These are phyloP conservation scores for Kuschelorhynchus macadamiae DNA, from an alignment of 2,888 invertebrate species.

Conservation along the genomic window DNA sequence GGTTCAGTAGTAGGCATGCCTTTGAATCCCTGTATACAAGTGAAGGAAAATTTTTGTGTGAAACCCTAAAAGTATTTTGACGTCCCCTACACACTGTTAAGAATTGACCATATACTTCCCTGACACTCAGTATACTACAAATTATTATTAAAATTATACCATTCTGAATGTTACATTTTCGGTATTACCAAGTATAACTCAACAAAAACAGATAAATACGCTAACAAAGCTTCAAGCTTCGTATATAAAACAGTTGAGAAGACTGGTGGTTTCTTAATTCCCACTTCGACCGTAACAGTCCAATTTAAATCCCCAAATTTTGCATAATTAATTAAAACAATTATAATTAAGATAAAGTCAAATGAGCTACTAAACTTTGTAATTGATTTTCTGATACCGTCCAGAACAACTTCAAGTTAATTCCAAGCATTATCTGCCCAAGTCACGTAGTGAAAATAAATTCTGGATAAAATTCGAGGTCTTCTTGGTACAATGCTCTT, in stretches of 20 bases:
- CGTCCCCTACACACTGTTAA: too few species aligned
- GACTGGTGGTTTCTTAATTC: constrained; percentile 5
- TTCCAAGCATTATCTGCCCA: constrained; percentile 33
- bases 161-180: too few species aligned
- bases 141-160: too few species aligned
- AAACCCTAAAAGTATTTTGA: too few species aligned
- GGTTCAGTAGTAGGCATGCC: too few species aligned
- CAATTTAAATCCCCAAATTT: constrained; percentile 41
- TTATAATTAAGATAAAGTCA: constrained; percentile 48
- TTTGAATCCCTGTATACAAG: too few species aligned
- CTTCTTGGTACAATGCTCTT: constrained; percentile 30
- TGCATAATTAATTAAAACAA: constrained; percentile 39
- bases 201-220: not conserved
- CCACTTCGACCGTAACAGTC: constrained; percentile 15
- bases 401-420: constrained; percentile 34
- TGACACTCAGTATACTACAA: too few species aligned
- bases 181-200: not conserved
- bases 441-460: constrained; percentile 50
- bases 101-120: too few species aligned
- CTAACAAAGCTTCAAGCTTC: not conserved
- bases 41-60: too few species aligned
- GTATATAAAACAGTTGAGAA: not conserved
- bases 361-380: constrained; percentile 48
- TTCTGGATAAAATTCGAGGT: constrained; percentile 46
- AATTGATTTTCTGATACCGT: constrained; percentile 47